Evolutionary conservation across 2,113 vertebrate genomes (phyloP).

Genomic region (Chelonoidis abingdonii): DNA sequence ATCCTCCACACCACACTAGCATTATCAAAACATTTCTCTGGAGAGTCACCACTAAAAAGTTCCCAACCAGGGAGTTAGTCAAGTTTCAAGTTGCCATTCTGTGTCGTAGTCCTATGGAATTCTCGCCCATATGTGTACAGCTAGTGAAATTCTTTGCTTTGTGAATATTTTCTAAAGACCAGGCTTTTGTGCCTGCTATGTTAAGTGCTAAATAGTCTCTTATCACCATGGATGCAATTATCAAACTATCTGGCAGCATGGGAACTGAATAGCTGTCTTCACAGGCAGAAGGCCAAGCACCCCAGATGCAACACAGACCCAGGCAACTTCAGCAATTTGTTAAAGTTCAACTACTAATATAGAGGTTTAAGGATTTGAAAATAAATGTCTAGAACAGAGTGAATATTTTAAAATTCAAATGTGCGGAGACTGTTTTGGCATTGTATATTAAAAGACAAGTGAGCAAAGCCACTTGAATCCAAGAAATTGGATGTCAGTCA

Average conservation of each 20-base stretch:
- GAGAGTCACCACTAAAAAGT: background rate
- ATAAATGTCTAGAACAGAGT: background rate
- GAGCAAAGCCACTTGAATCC: background rate
- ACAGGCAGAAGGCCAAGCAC: background rate
- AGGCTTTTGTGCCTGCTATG: background rate
- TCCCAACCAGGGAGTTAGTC: background rate
- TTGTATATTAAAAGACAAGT: background rate
- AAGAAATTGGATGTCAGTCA: background rate
- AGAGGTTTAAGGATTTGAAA: background rate
- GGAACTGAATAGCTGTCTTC: background rate
- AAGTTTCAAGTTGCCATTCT: background rate
- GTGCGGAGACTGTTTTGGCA: background rate
- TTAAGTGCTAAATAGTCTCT: background rate
- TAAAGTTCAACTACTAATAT: background rate
- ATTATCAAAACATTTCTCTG: background rate
- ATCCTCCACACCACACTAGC: background rate
- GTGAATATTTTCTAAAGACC: background rate
- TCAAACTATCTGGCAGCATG: background rate
- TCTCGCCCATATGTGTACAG: background rate
- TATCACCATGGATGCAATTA: slow-evolving; percentile 12
- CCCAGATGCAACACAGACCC: fast-evolving
- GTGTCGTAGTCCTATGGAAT: background rate
- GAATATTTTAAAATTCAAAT: background rate
- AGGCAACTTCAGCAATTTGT: background rate
- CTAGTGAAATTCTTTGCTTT: background rate